Evolutionary conservation across 2,113 vertebrate genomes (phyloP).

Genomic region (Clinocottus analis): DNA sequence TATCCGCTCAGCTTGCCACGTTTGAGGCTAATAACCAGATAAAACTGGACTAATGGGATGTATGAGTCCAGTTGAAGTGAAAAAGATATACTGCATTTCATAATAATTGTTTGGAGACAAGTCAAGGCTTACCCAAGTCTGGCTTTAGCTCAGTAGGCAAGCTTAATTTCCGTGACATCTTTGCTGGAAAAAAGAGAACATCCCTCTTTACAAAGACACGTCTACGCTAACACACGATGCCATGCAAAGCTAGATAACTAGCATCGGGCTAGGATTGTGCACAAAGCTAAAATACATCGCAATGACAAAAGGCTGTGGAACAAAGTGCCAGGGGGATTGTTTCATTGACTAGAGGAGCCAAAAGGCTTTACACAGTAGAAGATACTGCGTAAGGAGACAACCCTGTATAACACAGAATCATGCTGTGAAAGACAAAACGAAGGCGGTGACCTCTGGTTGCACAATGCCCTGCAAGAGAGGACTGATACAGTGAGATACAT

Average conservation of each 20-base stretch:
- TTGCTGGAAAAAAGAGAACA: constrained; percentile 99
- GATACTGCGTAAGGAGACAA: constrained; percentile 62
- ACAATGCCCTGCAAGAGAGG: constrained; percentile 71
- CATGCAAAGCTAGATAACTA: constrained; percentile 81
- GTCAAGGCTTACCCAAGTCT: constrained; percentile 98
- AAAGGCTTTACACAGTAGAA: constrained; percentile 59
- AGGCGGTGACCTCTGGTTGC: constrained; percentile 55
- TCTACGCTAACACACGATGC: constrained; percentile 79
- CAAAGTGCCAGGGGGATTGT: constrained; percentile 29
- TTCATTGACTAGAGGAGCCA: constrained; percentile 38
- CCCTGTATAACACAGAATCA: constrained; percentile 67
- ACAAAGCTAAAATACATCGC: constrained; percentile 51
- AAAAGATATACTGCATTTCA: constrained; percentile 63
- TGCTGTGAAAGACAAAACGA: constrained; percentile 77
- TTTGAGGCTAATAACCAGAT: constrained; percentile 68
- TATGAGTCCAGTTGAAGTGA: constrained; percentile 67
- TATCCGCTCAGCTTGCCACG: constrained; percentile 65
- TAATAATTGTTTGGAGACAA: constrained; percentile 75
- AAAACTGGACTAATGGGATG: constrained; percentile 65
- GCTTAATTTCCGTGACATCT: constrained; percentile 99
- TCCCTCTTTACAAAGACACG: constrained; percentile 89
- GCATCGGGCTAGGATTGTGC: constrained; percentile 60
- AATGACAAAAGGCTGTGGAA: constrained; percentile 44
- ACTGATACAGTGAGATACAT: constrained; percentile 53
- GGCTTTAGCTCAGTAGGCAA: constrained; percentile 99